Base-by-base conservation (phyloP, 2,113 vertebrate species). In the Pao palembangensis region DNA sequence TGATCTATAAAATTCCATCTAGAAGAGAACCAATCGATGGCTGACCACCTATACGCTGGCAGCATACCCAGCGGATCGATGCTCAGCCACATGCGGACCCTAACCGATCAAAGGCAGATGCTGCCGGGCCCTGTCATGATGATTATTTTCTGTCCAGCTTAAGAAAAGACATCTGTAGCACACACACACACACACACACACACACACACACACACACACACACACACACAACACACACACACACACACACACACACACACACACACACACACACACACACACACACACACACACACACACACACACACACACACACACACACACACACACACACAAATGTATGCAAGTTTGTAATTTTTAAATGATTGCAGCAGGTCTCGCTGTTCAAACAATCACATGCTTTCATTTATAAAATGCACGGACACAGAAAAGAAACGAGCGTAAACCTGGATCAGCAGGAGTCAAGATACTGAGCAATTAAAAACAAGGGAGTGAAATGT, bases 61-160 rank as follows among this genome's bases (percentile, higher is more conserved):
- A 61, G 68, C 59, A n/a, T 19, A 34, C 70, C 65, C 16, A 14
- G 64, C 81, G 77, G 73, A 86, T 88, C 78, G 48, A 85, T 77
- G 75, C 69, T 89, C 90, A 43, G 93, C 93, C 61, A 96, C 92
- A 93, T 94, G 80, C 76, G 86, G 80, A 80, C 73, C 55, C 54
- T 6, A 21, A 71, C 76, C 74, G 66, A 85, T 88, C 85, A 51
- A 88, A 88, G 74, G 61, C 55, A 80, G 78, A 80, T 66, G 82
- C 77, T 63, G 69, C 65, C 18, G 51, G 68, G 57, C 60, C 74
- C 69, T 67, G 70, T 20, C 61, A 79, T 64, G 79, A 86, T 85
- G 76, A 82, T 82, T 83, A 70, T 80, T 75, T 76, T 69, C 72
- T 67, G 61, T 61, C 49, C 61, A 59, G 56, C 70, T 78, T 72